phyloP scores from a whole-genome alignment of 2,888 invertebrate genomes.

The Buathra laborator region DNA sequence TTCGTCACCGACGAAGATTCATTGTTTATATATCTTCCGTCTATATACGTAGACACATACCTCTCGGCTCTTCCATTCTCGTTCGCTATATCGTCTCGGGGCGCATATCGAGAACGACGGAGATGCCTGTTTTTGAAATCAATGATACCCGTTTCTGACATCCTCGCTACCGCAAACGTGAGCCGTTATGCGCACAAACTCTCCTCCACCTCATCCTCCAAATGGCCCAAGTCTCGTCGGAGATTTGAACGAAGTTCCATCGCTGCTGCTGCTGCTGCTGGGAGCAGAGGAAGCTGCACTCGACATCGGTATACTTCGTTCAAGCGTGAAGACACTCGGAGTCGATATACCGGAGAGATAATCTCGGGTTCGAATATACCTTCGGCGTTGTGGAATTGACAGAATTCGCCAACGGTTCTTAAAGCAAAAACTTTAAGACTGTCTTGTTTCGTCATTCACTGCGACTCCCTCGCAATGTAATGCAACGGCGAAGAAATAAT shows the following conservation, averaged over 20 bases:
- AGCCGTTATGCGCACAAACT: constrained; percentile 12
- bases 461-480: neutral
- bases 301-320: constrained; percentile 54
- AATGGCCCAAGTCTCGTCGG: constrained; percentile 34
- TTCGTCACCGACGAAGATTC: constrained; percentile 55
- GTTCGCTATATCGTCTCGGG: neutral
- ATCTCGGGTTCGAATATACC: neutral
- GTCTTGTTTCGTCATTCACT: constrained; percentile 5
- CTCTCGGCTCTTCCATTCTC: neutral
- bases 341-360: constrained; percentile 40
- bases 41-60: neutral
- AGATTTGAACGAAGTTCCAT: constrained; percentile 41
- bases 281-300: constrained; percentile 53
- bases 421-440: neutral
- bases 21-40: constrained; percentile 28
- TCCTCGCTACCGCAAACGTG: constrained; percentile 1
- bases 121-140: constrained; percentile 51
- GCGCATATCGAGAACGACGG: constrained; percentile 5
- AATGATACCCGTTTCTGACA: constrained; percentile 29
- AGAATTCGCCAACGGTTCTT: constrained; percentile 50
- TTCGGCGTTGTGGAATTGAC: constrained; percentile 59
- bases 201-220: constrained; percentile 32
- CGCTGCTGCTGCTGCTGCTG: constrained; percentile 42
- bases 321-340: constrained; percentile 53
- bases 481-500: constrained; percentile 18